Conservation (phyloP, 2,888 invertebrate species). For the Chouioia cunea region DNA sequence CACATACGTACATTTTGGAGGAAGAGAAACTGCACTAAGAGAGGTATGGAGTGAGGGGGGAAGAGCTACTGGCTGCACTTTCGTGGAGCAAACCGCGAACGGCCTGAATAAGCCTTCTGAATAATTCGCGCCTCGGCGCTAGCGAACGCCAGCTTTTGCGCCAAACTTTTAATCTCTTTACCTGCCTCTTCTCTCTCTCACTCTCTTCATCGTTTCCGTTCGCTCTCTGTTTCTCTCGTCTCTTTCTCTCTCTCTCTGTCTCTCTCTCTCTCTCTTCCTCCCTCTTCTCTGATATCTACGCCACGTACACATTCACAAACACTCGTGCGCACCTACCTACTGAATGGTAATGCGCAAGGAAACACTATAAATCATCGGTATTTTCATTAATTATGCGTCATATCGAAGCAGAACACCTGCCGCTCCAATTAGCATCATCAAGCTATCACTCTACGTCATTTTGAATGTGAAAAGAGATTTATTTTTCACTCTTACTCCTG, state of each 20-base stretch:
- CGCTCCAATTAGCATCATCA: background rate
- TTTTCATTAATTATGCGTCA: constrained; percentile 28
- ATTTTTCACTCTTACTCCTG: background rate
- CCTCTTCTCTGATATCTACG: background rate
- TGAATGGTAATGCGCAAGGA: background rate
- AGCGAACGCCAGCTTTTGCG: background rate
- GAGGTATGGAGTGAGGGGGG: too few species aligned
- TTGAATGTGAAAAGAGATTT: too few species aligned
- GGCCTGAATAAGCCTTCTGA: constrained; percentile 41
- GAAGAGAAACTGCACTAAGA: too few species aligned
- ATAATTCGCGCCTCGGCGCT: constrained; percentile 39
- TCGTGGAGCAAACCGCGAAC: constrained; percentile 35
- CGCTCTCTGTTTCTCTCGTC: too few species aligned
- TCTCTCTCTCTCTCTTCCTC: background rate
- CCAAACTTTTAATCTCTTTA: constrained; percentile 45
- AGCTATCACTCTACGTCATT: background rate
- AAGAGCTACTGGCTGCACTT: background rate
- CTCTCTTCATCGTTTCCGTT: too few species aligned
- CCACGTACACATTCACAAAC: too few species aligned
- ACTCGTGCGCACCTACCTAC: too few species aligned
- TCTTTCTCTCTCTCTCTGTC: too few species aligned
- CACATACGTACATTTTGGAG: background rate
- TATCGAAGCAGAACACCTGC: background rate
- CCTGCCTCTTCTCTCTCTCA: constrained; percentile 2
- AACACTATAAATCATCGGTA: constrained; percentile 4